phyloP scores from a whole-genome alignment of 2,888 invertebrate genomes.

The Myopa testacea region DNA sequence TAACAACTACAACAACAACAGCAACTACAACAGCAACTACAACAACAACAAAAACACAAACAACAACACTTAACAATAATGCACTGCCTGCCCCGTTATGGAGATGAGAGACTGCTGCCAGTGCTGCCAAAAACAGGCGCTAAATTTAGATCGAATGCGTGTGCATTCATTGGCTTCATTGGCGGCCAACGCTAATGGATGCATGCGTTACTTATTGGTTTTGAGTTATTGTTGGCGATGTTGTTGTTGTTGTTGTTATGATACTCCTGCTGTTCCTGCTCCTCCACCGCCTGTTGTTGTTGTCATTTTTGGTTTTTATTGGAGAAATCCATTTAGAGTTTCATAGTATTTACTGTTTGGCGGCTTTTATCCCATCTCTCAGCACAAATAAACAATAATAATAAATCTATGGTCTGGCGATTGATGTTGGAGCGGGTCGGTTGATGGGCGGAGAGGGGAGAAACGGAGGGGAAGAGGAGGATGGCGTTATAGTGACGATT shows the following conservation, averaged over 20 bases:
- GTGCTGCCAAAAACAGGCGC: neutral
- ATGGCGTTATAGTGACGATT: neutral
- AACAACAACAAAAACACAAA: neutral
- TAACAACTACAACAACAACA: neutral
- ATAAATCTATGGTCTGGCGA: neutral
- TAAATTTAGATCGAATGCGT: conserved; percentile 20
- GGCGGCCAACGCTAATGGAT: neutral
- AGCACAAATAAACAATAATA: conserved; percentile 3
- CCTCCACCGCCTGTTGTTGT: neutral
- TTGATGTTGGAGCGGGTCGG: neutral
- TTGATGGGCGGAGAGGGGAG: neutral
- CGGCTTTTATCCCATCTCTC: conserved; percentile 12
- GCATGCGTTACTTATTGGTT: neutral
- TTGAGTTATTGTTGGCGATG: conserved; percentile 2
- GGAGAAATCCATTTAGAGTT: conserved; percentile 13
- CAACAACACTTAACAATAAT: neutral
- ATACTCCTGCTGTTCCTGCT: neutral
- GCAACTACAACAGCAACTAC: neutral
- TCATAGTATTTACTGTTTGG: conserved; percentile 5
- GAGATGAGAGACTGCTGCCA: neutral
- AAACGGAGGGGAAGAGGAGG: neutral
- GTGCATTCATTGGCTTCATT: neutral
- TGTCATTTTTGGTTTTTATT: neutral
- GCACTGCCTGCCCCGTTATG: neutral
- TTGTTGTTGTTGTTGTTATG: conserved; percentile 12